phyloP scores from a whole-genome alignment of 2,888 invertebrate species.

The Podotricha telesiphe region DNA sequence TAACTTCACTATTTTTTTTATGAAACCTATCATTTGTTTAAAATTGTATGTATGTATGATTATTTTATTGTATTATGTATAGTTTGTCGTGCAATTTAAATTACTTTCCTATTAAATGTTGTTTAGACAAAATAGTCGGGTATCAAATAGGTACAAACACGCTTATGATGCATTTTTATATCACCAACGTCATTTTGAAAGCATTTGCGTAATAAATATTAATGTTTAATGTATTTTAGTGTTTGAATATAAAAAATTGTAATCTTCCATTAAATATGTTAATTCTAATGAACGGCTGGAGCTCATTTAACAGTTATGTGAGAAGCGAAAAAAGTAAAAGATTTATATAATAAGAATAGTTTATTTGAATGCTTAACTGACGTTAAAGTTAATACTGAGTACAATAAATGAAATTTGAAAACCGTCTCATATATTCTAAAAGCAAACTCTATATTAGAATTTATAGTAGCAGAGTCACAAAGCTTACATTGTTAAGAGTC shows the following conservation, averaged over 20 bases:
- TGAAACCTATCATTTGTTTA: conserved; percentile 50
- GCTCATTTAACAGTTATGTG: conserved; percentile 26
- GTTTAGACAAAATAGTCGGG: conserved; percentile 54
- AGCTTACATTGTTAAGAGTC: background rate
- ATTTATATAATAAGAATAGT: background rate
- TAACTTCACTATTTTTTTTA: conserved; percentile 64
- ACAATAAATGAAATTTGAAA: conserved; percentile 17
- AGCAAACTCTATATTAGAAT: background rate
- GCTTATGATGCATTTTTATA: conserved; percentile 61
- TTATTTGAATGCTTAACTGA: background rate
- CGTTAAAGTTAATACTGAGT: background rate
- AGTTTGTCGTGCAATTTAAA: conserved; percentile 48
- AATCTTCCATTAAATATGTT: conserved; percentile 55
- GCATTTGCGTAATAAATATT: conserved; percentile 67
- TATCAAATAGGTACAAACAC: conserved; percentile 75
- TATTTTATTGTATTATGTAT: conserved; percentile 11
- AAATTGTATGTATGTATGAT: conserved; percentile 46
- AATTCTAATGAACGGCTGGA: conserved; percentile 27
- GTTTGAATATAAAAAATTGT: conserved; percentile 57
- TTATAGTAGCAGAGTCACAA: background rate
- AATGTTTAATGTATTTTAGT: conserved; percentile 61
- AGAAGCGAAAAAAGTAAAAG: background rate
- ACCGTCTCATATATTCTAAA: conserved; percentile 22
- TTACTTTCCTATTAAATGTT: conserved; percentile 51
- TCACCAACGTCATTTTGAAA: conserved; percentile 62